These are phyloP conservation scores for Sarcophaga bullata DNA, from an alignment of 1,140 invertebrate genomes.

Conservation along the genomic window DNA sequence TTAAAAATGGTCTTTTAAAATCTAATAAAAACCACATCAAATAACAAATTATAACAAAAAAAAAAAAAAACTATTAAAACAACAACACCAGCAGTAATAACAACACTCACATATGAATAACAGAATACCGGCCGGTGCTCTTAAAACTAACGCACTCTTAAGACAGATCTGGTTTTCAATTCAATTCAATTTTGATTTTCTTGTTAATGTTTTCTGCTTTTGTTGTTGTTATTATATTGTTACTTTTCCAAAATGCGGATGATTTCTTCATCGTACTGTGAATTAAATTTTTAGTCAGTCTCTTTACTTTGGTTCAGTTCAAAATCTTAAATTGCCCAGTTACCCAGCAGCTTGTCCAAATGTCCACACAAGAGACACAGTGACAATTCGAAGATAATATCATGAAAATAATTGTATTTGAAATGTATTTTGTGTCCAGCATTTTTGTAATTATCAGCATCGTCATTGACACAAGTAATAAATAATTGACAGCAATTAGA, in stretches of 20 bases:
- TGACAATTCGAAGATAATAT: background rate
- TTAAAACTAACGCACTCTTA: background rate
- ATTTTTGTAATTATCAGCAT: background rate
- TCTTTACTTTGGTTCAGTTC: background rate
- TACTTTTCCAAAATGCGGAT: conserved; percentile 15
- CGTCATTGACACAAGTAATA: background rate
- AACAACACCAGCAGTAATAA: background rate
- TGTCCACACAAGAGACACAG: background rate
- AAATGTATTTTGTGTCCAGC: background rate
- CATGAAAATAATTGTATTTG: background rate
- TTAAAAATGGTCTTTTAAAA: conserved; percentile 15
- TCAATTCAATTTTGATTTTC: background rate
- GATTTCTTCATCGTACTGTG: conserved; percentile 34
- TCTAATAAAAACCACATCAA: background rate
- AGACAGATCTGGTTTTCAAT: background rate
- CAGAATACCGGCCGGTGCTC: conserved; percentile 1
- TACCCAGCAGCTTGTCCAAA: background rate
- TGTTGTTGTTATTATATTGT: no score
- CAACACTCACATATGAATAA: background rate
- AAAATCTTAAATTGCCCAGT: background rate
- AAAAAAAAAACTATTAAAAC: no score
- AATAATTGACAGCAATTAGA: background rate
- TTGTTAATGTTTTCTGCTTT: no score
- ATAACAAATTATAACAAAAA: conserved; percentile 3
- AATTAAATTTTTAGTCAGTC: background rate